Evolutionary conservation across 2,113 vertebrate genomes (phyloP), one percentile per base, ranked within the genome.

Genomic region (Neotragus moschatus): DNA sequence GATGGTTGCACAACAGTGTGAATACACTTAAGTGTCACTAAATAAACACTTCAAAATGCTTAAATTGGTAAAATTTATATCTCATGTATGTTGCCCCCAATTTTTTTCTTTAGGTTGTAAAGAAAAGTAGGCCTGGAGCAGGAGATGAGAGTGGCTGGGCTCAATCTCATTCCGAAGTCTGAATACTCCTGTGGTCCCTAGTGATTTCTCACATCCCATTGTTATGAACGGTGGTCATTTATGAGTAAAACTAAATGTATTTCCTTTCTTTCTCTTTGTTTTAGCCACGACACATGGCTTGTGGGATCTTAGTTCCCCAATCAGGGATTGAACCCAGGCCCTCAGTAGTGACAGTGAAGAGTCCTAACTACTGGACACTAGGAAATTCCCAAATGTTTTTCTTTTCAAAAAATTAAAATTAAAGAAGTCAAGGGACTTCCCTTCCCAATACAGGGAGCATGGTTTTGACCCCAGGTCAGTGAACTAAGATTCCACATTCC

Each of bases 1-100:
- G 15, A 2, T 7, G 15, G 17, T 3, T 47, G 13, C 33, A 14
- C 3, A 21, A 16, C 23, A 11, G 2, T 13, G 10, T 26, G 49
- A n/a, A 45, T 84, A 21, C 3, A 3, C 21, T 55, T 26, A 16
- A 66, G 16, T 12, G 19, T 8, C 26, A 1, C 39, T 36, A 28
- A 86, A 3, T 12, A 26, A 14, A 14, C 75, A 21, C 16, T 51
- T 28, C 39, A 36, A 58, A 49, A 91, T 21, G 30, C 45, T 45
- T 58, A 7, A 8, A 63, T 45, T 36, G n/a, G 77, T 63, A 30
- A 63, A 19, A 49, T 56, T 49, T 75, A 39, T 3, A 25, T 28
- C 47, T 36, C 47, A 16, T 21, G 19, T 36, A 49, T 39, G 47
- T 77, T 49, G 21, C 53, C 33, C 28, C 15, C 1, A 36, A 5